phyloP scores from a whole-genome alignment of 2,797 vertebrate genomes.

The Odontamblyopus rebecca region DNA sequence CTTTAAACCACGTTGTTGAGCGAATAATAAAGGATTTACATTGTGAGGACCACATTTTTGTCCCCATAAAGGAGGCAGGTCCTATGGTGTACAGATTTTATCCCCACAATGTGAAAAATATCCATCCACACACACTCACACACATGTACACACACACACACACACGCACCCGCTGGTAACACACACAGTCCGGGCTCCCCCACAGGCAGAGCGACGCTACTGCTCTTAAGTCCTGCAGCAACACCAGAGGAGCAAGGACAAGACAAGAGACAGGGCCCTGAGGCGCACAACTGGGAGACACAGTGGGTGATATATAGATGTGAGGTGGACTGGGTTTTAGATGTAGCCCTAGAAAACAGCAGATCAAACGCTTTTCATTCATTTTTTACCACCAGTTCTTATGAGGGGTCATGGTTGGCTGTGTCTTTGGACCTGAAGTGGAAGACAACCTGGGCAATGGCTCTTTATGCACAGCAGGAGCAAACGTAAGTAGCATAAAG shows the following conservation, averaged over 20 bases:
- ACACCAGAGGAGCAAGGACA: conserved; percentile 23
- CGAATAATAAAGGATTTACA: no score
- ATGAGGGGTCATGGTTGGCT: background rate
- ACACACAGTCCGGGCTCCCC: conserved; percentile 31
- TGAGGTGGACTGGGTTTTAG: no score
- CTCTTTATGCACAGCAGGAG: background rate
- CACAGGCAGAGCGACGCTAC: conserved; percentile 41
- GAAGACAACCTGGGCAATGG: background rate
- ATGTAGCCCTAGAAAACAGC: background rate
- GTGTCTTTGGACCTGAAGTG: background rate
- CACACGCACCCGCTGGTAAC: no score
- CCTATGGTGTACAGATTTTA: no score
- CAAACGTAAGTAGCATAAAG: no score
- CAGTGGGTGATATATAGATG: no score
- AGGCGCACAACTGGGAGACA: conserved; percentile 4
- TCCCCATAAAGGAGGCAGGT: no score
- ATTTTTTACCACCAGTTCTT: background rate
- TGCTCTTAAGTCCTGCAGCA: conserved; percentile 33
- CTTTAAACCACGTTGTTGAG: no score
- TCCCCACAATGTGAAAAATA: no score
- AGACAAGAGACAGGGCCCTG: conserved; percentile 16
- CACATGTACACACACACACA: no score
- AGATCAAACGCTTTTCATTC: background rate
- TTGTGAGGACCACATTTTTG: no score
- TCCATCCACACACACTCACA: no score